Conservation (phyloP, 2,888 invertebrate genomes). For the Caenorhabditis doughertyi region DNA sequence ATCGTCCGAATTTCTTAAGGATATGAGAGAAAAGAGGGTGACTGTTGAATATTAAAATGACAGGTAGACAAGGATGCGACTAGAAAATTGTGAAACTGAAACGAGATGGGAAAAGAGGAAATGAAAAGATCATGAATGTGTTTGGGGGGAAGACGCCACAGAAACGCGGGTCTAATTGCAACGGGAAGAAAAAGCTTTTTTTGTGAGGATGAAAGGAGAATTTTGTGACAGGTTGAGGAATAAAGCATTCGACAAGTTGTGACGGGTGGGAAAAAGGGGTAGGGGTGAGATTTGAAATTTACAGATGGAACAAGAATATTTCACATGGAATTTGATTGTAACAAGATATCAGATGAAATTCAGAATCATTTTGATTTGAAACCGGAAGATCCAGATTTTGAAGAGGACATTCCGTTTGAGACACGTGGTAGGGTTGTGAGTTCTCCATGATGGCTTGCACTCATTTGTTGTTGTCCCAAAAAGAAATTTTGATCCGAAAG, state of each 20-base stretch:
- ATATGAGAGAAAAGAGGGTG: constrained; percentile 9
- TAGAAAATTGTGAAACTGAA: constrained; percentile 49
- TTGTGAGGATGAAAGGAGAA: background rate
- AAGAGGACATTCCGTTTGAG: constrained; percentile 47
- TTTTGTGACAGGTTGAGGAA: constrained; percentile 40
- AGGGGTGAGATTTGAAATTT: constrained; percentile 15
- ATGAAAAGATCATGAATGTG: constrained; percentile 35
- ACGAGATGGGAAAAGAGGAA: constrained; percentile 15
- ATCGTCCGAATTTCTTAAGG: constrained; percentile 12
- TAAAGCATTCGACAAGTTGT: constrained; percentile 44
- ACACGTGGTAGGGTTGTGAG: constrained; percentile 17
- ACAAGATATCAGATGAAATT: constrained; percentile 10
- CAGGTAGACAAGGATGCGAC: constrained; percentile 14
- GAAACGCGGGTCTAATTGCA: constrained; percentile 40
- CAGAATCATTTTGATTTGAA: constrained; percentile 36
- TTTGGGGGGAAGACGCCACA: background rate
- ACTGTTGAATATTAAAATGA: background rate
- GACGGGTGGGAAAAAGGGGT: constrained; percentile 2
- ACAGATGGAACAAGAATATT: constrained; percentile 55
- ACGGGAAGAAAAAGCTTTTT: constrained; percentile 53
- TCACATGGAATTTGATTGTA: constrained; percentile 26
- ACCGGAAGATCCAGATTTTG: constrained; percentile 40
- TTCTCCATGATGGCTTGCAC: constrained; percentile 51
- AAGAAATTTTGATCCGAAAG: constrained; percentile 40
- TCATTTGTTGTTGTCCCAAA: constrained; percentile 45